phyloP scores from a whole-genome alignment of 1,140 invertebrate genomes.

The Ceratina japonica region DNA sequence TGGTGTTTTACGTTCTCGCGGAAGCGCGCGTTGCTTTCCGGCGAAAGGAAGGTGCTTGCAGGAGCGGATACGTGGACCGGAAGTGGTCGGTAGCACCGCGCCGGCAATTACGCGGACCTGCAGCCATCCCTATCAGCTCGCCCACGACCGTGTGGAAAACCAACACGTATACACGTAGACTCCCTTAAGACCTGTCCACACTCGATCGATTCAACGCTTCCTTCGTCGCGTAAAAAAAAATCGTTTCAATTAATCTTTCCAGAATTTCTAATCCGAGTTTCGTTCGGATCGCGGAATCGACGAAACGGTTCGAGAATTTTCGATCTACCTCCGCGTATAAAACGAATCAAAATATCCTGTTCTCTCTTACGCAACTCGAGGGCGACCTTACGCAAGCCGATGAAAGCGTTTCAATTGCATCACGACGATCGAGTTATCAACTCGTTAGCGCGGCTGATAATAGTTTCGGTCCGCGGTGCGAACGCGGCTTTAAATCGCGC shows the following conservation, averaged over 20 bases:
- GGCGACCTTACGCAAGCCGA: not conserved
- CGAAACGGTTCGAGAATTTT: too few species aligned
- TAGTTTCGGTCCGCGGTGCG: not conserved
- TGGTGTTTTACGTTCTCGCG: slow-evolving; percentile 22
- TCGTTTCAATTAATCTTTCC: not conserved
- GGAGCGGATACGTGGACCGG: slow-evolving; percentile 75
- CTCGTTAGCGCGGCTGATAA: not conserved
- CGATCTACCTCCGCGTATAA: too few species aligned
- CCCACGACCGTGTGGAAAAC: slow-evolving; percentile 47
- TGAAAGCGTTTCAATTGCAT: not conserved
- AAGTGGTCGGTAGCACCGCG: slow-evolving; percentile 74
- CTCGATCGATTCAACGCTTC: not conserved
- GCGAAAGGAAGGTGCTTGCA: slow-evolving; percentile 71
- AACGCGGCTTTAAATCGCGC: slow-evolving; percentile 21
- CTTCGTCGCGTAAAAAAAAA: not conserved
- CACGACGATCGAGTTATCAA: slow-evolving; percentile 24
- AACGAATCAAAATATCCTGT: not conserved
- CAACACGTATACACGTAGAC: not conserved
- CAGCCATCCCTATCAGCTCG: slow-evolving; percentile 69
- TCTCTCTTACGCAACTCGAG: not conserved
- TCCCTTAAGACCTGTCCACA: slow-evolving; percentile 12
- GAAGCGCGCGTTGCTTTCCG: slow-evolving; percentile 33
- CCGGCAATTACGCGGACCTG: slow-evolving; percentile 73
- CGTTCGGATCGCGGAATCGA: too few species aligned
- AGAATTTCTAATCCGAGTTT: too few species aligned